Conservation (phyloP, 2,888 invertebrate genomes). For the Macaria notata region DNA sequence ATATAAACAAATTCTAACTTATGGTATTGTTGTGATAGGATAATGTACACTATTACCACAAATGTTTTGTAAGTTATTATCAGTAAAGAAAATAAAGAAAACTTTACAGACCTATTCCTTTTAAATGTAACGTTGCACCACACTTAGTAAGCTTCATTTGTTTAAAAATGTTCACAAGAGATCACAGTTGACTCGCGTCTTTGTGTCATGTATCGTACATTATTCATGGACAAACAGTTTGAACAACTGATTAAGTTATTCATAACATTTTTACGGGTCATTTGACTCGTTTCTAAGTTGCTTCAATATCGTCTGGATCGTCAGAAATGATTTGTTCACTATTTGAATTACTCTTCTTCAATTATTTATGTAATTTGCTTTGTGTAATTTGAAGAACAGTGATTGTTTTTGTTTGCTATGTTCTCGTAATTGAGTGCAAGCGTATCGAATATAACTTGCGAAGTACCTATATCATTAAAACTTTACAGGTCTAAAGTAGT, state of each 20-base stretch:
- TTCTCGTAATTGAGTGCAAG: no score
- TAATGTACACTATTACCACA: no score
- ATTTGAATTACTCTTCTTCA: conserved; percentile 15
- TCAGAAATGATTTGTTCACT: conserved; percentile 24
- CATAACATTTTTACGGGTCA: conserved; percentile 22
- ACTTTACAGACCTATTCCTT: background rate
- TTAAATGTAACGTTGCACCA: no score
- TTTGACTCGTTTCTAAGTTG: conserved; percentile 21
- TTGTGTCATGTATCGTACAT: conserved; percentile 10
- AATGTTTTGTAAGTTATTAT: no score
- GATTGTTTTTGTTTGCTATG: no score
- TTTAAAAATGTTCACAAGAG: background rate
- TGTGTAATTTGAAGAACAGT: conserved; percentile 3
- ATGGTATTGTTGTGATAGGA: no score
- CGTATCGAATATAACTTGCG: no score
- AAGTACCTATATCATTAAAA: no score
- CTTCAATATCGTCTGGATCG: conserved; percentile 23
- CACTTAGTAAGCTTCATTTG: no score
- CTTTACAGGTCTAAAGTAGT: no score
- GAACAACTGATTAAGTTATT: conserved; percentile 14
- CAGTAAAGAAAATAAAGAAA: no score
- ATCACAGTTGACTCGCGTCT: conserved; percentile 5
- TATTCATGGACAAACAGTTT: conserved; percentile 4
- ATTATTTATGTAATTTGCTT: conserved; percentile 18
- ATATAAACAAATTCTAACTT: no score